Base-by-base conservation (phyloP, 2,113 vertebrate genomes). In the Labeo catla region DNA sequence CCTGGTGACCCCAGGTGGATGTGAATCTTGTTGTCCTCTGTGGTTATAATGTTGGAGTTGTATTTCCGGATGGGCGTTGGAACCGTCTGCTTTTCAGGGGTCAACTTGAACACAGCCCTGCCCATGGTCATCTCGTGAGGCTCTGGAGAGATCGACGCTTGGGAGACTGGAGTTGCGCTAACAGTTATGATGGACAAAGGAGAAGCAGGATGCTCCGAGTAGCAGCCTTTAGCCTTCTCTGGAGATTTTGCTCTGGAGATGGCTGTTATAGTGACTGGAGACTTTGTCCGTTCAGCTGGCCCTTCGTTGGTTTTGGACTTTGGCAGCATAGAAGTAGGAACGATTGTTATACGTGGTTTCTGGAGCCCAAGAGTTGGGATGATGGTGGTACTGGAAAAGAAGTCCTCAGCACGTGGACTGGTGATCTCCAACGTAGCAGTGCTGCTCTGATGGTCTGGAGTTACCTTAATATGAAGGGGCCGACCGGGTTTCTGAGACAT, bases 1-100 rank as follows among this genome's bases (percentile, higher is more conserved):
- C 96, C 68, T n/a, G 81, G 97, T 19, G 96, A 91, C 0, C 97
- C 98, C 88, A 99, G 76, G 87, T 98, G 98, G 91, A 99, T 99
- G 91, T 98, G 98, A 89, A 99, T 99, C 92, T 97, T 98, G 89
- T 99, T 99, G 93, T 99, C 98, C 86, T 99, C 98, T 0, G 97
- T 98, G 0, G 97, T 98, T 82, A 98, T 96, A 54, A 99, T 98
- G 0, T 97, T 98, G 84, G 96, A 76, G 21, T 95, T 97, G 93
- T 95, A 98, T 65, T 97, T 98, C 78, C 95, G 93, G 80, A 94
- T 82, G 1, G 95, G 92, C 1, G 93, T 87, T 0, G 95, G 92
- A 11, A 93, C 95, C 0, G 94, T 92, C 85, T 95, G 96, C 90
- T 96, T 97, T 81, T 98, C 97, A 0, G 98, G 96, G 0, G 95